Evolutionary conservation across 1,140 invertebrate genomes (phyloP), one percentile per base, ranked within the genome.

Genomic region (Notospermus geniculatus): DNA sequence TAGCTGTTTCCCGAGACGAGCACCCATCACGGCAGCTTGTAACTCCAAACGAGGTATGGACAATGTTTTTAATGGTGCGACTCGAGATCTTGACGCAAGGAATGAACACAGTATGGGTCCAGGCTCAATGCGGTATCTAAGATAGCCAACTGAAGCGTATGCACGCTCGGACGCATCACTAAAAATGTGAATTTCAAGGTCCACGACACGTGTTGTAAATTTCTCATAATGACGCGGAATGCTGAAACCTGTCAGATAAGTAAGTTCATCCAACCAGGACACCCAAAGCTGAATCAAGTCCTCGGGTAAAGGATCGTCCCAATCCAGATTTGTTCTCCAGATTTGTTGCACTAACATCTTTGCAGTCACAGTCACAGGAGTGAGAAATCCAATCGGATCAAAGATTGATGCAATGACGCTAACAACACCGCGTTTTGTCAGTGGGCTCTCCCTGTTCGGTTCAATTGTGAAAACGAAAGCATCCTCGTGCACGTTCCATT

Each of bases 321-420:
- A 50, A 7, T 50, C 46, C 46, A 50, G 5, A n/a, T 50, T 50
- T 23, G 4, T 23, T 27, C 25, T 50, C 46, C 46, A 50, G 25
- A 50, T 50, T 27, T 19, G 19, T 27, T 50, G 46, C 9, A 50
- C 19, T 23, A 50, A 50, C 46, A 36, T 27, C n/a, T 50, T 50
- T 19, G 46, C 46, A 23, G 25, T 50, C 9, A 50, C n/a, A 4
- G 46, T 50, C 4, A 50, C n/a, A 50, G 46, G 46, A 27, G 46
- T 27, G 25, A 50, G n/a, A 50, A 50, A 50, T 27, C 46, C 46
- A 50, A 50, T 23, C 5, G 46, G 46, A 50, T 50, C 46, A 50
- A 19, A 50, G 5, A 50, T 50, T 5, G 46, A 50, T 7, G 46
- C n/a, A n/a, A 50, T 27, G n/a, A 50, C 46, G n/a, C 46, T 50